Evolutionary conservation across 2,888 invertebrate genomes (phyloP).

Genomic region (Oithona nana): DNA sequence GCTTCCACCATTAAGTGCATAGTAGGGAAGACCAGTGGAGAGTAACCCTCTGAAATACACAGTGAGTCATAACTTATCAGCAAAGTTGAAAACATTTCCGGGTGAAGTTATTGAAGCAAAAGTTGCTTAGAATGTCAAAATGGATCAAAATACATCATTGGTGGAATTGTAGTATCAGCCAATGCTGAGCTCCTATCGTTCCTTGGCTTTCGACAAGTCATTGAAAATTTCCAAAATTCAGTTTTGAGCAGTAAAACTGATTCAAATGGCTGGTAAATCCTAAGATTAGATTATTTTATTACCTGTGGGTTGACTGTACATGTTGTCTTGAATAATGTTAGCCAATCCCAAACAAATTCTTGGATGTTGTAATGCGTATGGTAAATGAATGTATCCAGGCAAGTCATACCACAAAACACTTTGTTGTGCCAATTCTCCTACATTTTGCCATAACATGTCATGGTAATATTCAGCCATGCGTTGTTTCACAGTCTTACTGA

Average conservation of each 20-base stretch:
- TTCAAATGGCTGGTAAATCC: too few species aligned
- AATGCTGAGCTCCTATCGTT: too few species aligned
- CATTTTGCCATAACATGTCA: conserved; percentile 56
- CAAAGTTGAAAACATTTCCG: background rate
- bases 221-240: too few species aligned
- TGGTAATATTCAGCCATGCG: conserved; percentile 44
- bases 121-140: too few species aligned
- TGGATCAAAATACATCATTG: too few species aligned
- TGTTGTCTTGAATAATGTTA: conserved; percentile 20
- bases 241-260: too few species aligned
- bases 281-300: too few species aligned
- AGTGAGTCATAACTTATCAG: too few species aligned
- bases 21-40: conserved; percentile 41
- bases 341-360: conserved; percentile 20
- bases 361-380: conserved; percentile 18
- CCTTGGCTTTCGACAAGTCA: background rate
- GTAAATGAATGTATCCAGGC: background rate
- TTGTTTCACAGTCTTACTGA: background rate
- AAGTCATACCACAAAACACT: conserved; percentile 45
- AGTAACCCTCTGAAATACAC: conserved; percentile 3
- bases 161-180: too few species aligned
- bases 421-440: conserved; percentile 58
- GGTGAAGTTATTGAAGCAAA: too few species aligned
- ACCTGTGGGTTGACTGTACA: background rate
- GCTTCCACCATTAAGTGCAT: conserved; percentile 54